Percentiles rank a stretch among this genome's conserved stretches.
Evolutionary conservation across 2,113 vertebrate species (phyloP).

Genomic region (Ctenodactylus gundi): DNA sequence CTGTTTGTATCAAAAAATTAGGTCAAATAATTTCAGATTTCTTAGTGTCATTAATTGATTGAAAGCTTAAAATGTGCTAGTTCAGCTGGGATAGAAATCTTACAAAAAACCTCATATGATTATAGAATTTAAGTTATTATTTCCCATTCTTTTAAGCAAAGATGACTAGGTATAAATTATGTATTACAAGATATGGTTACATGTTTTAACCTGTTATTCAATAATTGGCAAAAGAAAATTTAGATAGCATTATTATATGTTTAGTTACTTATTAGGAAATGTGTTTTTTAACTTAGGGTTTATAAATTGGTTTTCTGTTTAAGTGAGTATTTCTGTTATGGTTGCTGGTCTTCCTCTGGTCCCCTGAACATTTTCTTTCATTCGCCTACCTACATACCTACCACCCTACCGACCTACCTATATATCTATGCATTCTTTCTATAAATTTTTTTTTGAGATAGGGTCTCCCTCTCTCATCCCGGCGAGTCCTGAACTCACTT

Average conservation of each 20-base stretch:
- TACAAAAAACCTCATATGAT: not conserved
- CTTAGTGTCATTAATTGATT: constrained; percentile 13
- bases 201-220: constrained; percentile 15
- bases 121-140: constrained; percentile 1
- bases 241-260: not conserved
- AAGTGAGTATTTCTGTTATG: not conserved
- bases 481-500: too few relatives aligned
- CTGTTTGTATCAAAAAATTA: not conserved
- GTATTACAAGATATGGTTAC: not conserved
- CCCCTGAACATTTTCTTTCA: not conserved
- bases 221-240: not conserved
- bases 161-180: not conserved
- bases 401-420: too few relatives aligned
- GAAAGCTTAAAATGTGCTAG: not conserved
- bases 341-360: not conserved
- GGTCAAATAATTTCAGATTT: not conserved
- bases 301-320: not conserved
- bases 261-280: constrained; percentile 32
- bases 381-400: too few relatives aligned
- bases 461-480: too few relatives aligned
- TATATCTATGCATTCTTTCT: too few relatives aligned
- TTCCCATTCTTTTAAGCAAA: not conserved
- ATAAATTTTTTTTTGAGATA: too few relatives aligned
- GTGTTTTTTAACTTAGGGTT: not conserved
- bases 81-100: not conserved